A percentile compares a stretch with the other conserved stretches of the same genome.
These are phyloP conservation scores for Sebastes matsubarae DNA, from an alignment of 2,797 vertebrate species.

Conservation along the genomic window DNA sequence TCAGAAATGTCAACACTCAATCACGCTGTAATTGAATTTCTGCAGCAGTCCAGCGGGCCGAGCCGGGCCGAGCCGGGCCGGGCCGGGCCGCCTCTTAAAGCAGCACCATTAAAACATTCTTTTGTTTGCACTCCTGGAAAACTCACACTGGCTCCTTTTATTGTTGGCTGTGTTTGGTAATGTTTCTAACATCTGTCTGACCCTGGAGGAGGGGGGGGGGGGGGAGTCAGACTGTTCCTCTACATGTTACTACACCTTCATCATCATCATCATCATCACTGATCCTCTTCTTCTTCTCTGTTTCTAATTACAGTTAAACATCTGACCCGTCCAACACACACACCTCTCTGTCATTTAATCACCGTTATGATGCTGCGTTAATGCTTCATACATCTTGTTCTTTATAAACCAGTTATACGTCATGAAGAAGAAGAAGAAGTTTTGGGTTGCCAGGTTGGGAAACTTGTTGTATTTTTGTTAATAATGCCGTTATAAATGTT, in stretches of 20 bases:
- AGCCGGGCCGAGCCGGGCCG: too few species aligned
- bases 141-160: conserved; percentile 62
- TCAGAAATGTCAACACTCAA: conserved; percentile 85
- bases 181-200: conserved; percentile 73
- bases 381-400: fast-evolving
- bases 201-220: background rate
- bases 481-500: background rate
- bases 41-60: conserved; percentile 61
- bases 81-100: conserved; percentile 51
- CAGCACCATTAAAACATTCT: conserved; percentile 75
- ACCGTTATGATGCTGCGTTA: background rate
- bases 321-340: too few species aligned
- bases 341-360: background rate
- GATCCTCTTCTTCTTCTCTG: conserved; percentile 17
- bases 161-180: conserved; percentile 60
- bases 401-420: too few species aligned
- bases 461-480: background rate
- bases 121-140: conserved; percentile 71
- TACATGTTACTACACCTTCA: conserved; percentile 32
- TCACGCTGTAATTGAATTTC: conserved; percentile 80
- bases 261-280: background rate
- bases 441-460: background rate
- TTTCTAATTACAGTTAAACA: background rate
- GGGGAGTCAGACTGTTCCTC: background rate
- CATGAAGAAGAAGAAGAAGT: too few species aligned